phyloP scores from a whole-genome alignment of 2,888 invertebrate genomes.

The Endotricha flammealis region DNA sequence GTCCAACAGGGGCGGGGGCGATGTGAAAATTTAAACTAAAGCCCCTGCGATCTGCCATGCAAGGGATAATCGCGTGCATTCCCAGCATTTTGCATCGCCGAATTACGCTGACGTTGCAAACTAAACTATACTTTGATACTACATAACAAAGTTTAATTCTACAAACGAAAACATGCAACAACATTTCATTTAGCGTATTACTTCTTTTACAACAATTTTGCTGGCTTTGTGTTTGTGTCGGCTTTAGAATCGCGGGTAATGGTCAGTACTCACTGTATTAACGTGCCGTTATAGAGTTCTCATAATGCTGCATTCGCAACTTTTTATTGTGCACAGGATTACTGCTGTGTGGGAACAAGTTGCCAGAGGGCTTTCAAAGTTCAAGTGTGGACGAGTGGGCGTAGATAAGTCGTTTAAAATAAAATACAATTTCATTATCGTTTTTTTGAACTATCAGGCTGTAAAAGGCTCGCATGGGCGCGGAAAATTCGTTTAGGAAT shows the following conservation, averaged over 20 bases:
- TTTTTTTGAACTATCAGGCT: too few relatives aligned
- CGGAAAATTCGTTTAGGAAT: too few relatives aligned
- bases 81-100: constrained; percentile 20
- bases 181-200: constrained; percentile 26
- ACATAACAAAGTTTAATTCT: neutral
- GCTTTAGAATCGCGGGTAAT: constrained; percentile 40
- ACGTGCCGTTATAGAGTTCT: constrained; percentile 43
- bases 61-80: constrained; percentile 41
- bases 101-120: neutral
- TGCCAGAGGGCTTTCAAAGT: too few relatives aligned
- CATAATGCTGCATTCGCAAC: constrained; percentile 20
- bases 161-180: neutral
- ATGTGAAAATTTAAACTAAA: constrained; percentile 61
- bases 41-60: constrained; percentile 44
- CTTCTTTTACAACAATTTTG: constrained; percentile 26
- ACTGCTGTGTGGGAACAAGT: constrained; percentile 23
- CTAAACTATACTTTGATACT: neutral
- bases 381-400: too few relatives aligned
- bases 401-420: too few relatives aligned
- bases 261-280: constrained; percentile 48
- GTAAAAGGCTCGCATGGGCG: too few relatives aligned
- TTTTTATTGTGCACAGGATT: constrained; percentile 22
- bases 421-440: too few relatives aligned
- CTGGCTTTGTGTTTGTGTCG: constrained; percentile 40
- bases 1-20: constrained; percentile 36